These are phyloP conservation scores for Crepidodera aurea DNA, from an alignment of 2,888 invertebrate genomes.

Conservation along the genomic window DNA sequence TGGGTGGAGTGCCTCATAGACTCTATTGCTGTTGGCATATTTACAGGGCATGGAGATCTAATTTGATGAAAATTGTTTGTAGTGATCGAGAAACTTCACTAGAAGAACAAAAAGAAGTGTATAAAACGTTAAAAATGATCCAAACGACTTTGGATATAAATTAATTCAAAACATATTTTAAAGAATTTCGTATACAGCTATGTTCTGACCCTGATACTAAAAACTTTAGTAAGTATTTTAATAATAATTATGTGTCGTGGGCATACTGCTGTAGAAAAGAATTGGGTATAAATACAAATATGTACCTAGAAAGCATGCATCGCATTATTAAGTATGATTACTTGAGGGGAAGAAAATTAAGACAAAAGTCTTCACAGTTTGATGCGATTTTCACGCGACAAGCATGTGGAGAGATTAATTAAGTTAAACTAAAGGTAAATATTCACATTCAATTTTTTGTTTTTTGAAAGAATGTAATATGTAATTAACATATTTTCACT, in stretches of 20 bases:
- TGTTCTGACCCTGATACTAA: background rate
- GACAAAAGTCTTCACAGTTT: slow-evolving; percentile 8
- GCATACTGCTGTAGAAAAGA: slow-evolving; percentile 8
- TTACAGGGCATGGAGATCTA: slow-evolving; percentile 5
- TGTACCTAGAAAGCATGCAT: slow-evolving; percentile 8
- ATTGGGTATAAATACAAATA: slow-evolving; percentile 4
- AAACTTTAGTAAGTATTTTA: slow-evolving; percentile 2
- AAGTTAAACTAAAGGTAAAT: too few species aligned
- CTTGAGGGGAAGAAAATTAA: slow-evolving; percentile 5
- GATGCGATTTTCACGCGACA: background rate
- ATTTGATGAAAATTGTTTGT: slow-evolving; percentile 10
- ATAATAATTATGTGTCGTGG: slow-evolving; percentile 1
- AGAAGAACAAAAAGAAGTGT: slow-evolving; percentile 1
- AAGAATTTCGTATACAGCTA: slow-evolving; percentile 2
- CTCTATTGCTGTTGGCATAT: slow-evolving; percentile 23
- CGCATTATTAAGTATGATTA: slow-evolving; percentile 6
- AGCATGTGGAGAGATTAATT: too few species aligned
- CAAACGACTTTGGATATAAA: slow-evolving; percentile 1
- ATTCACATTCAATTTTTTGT: too few species aligned
- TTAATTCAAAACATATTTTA: background rate
- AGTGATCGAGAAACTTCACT: background rate
- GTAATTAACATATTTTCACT: too few species aligned
- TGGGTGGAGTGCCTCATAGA: slow-evolving; percentile 22
- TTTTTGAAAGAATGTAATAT: too few species aligned
- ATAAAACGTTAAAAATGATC: slow-evolving; percentile 5